These are phyloP conservation scores for Toxotes jaculatrix DNA, from an alignment of 2,113 vertebrate species.

Conservation along the genomic window DNA sequence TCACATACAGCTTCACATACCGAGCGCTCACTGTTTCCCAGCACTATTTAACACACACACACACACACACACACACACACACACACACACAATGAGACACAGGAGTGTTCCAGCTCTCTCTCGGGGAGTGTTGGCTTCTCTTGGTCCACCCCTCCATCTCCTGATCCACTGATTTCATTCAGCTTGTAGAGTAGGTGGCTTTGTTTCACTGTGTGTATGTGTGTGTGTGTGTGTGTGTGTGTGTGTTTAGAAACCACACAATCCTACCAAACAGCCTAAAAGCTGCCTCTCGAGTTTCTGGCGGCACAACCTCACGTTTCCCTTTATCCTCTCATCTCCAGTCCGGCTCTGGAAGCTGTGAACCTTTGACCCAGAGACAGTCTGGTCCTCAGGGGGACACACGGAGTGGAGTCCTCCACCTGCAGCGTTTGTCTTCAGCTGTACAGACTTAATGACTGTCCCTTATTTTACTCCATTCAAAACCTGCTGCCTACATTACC, in stretches of 20 bases:
- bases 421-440: no score
- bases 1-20: conserved; percentile 20
- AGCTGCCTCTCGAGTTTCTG: conserved; percentile 47
- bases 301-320: conserved; percentile 22
- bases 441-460: no score
- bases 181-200: conserved; percentile 11
- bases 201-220: conserved; percentile 17
- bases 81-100: conserved; percentile 16
- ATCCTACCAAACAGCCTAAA: conserved; percentile 26
- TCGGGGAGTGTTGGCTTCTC: conserved; percentile 41
- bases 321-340: conserved; percentile 6
- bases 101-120: background rate
- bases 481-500: no score
- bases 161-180: conserved; percentile 53
- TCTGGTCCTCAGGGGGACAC: no score
- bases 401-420: no score
- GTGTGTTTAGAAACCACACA: background rate
- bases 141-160: background rate
- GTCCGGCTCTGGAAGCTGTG: background rate
- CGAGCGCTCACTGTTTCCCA: background rate
- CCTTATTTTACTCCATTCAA: no score
- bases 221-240: conserved; percentile 19
- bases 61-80: conserved; percentile 15
- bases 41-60: background rate
- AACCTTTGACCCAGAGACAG: background rate